Evolutionary conservation across 2,888 invertebrate species (phyloP).

Genomic region (Agapetus fuscipes): DNA sequence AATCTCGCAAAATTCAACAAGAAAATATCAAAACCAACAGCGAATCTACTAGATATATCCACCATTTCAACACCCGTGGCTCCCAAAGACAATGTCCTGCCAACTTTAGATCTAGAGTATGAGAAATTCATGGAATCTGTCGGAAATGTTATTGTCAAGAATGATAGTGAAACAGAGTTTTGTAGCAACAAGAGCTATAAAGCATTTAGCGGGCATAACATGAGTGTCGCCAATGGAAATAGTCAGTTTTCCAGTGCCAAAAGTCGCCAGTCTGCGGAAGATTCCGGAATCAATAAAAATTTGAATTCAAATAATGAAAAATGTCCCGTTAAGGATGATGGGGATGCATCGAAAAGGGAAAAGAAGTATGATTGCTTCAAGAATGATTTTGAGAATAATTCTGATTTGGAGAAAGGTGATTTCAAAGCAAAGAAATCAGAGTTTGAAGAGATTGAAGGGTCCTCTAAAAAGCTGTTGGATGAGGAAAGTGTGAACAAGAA

Average conservation of each 20-base stretch:
- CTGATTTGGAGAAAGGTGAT: too few species aligned
- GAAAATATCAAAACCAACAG: slow-evolving; percentile 25
- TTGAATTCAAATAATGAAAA: too few species aligned
- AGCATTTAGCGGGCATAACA: neutral
- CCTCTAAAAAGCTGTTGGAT: neutral
- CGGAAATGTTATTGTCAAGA: slow-evolving; percentile 32
- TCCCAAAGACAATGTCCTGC: neutral
- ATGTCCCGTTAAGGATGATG: neutral
- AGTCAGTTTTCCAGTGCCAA: neutral
- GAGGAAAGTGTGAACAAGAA: slow-evolving; percentile 2
- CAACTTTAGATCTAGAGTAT: slow-evolving; percentile 18
- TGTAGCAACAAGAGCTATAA: too few species aligned
- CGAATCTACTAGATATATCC: slow-evolving; percentile 14
- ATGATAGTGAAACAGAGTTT: slow-evolving; percentile 1
- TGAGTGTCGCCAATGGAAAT: neutral
- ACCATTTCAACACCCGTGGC: slow-evolving; percentile 2
- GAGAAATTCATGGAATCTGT: slow-evolving; percentile 38
- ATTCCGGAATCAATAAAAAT: neutral
- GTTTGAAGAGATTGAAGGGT: neutral
- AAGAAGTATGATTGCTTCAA: neutral
- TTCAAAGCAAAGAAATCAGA: neutral
- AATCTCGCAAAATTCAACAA: slow-evolving; percentile 8
- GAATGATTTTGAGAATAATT: too few species aligned
- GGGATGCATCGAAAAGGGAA: neutral
- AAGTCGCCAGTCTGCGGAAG: neutral